A percentile compares a stretch with the other conserved stretches of the same genome.
phyloP scores from a whole-genome alignment of 2,797 vertebrate genomes.

The Ceyx erithaca region DNA sequence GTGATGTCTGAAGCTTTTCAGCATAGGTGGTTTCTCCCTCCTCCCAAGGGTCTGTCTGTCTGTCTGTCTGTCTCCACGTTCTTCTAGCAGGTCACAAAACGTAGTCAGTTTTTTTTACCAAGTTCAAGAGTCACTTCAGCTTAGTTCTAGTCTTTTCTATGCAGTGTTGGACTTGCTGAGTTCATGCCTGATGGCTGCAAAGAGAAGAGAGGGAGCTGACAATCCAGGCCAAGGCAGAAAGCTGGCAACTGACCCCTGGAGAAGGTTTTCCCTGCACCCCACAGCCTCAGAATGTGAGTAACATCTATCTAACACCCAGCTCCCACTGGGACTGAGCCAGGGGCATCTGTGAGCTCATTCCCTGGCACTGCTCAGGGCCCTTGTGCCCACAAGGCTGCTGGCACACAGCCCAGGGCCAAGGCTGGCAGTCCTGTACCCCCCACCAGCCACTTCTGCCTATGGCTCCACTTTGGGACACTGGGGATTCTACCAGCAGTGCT shows the following conservation, averaged over 20 bases:
- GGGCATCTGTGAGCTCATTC: no score
- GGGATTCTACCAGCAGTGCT: no score
- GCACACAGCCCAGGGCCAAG: no score
- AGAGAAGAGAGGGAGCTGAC: neutral
- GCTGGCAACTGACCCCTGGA: neutral
- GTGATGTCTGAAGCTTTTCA: constrained; percentile 75
- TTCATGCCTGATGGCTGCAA: constrained; percentile 95
- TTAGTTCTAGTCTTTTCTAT: constrained; percentile 81
- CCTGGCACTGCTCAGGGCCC: no score
- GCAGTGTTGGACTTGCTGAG: constrained; percentile 93
- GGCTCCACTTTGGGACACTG: no score
- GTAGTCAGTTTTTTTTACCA: constrained; percentile 78
- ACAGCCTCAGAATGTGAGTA: neutral
- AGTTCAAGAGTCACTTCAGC: constrained; percentile 77
- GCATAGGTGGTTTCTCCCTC: constrained; percentile 72
- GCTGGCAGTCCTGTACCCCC: no score
- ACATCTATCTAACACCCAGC: no score
- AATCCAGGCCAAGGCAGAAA: neutral
- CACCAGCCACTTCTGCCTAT: no score
- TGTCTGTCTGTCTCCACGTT: constrained; percentile 73
- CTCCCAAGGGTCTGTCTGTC: constrained; percentile 36
- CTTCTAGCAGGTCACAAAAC: constrained; percentile 81
- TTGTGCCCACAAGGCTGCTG: no score
- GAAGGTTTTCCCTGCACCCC: neutral
- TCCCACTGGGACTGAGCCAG: no score